Evolutionary conservation across 2,888 invertebrate species (phyloP).

Genomic region (Polydrusus cervinus): DNA sequence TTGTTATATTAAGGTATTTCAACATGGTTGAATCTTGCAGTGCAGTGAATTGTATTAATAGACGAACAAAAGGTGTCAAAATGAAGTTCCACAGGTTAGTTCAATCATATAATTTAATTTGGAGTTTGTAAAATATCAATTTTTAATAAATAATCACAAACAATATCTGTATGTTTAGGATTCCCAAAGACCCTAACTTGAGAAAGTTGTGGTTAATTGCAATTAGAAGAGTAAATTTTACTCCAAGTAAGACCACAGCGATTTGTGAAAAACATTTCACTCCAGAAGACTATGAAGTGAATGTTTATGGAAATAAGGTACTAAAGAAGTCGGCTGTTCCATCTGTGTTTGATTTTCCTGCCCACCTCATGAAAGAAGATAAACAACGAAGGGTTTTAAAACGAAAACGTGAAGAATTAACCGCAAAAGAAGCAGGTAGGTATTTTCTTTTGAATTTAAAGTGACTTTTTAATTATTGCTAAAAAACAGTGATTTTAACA

Average conservation of each 20-base stretch:
- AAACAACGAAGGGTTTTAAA: slow-evolving; percentile 16
- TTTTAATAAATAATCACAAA: slow-evolving; percentile 2
- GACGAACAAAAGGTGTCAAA: not conserved
- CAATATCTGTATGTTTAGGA: slow-evolving; percentile 12
- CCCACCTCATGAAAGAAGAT: slow-evolving; percentile 7
- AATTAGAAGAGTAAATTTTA: slow-evolving; percentile 29
- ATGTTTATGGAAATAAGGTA: slow-evolving; percentile 31
- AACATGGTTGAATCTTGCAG: slow-evolving; percentile 6
- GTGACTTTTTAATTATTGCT: not conserved
- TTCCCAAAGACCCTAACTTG: slow-evolving; percentile 22
- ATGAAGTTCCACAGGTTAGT: slow-evolving; percentile 10
- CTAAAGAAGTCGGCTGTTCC: slow-evolving; percentile 30
- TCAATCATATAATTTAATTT: slow-evolving; percentile 3
- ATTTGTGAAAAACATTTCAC: slow-evolving; percentile 37
- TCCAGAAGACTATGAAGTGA: slow-evolving; percentile 23
- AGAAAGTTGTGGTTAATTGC: slow-evolving; percentile 18
- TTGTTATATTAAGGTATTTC: slow-evolving; percentile 6
- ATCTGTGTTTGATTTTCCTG: slow-evolving; percentile 33
- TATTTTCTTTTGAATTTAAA: slow-evolving; percentile 16
- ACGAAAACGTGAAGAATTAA: slow-evolving; percentile 12
- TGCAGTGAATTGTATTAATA: slow-evolving; percentile 4
- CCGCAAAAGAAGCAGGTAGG: slow-evolving; percentile 9
- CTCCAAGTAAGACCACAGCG: slow-evolving; percentile 4
- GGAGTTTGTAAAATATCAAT: not conserved
- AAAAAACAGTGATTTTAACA: not conserved